Percentiles rank a stretch among this genome's conserved stretches.
These are phyloP conservation scores for Cremastinae sp. DNA, from an alignment of 2,888 invertebrate genomes.

Conservation along the genomic window DNA sequence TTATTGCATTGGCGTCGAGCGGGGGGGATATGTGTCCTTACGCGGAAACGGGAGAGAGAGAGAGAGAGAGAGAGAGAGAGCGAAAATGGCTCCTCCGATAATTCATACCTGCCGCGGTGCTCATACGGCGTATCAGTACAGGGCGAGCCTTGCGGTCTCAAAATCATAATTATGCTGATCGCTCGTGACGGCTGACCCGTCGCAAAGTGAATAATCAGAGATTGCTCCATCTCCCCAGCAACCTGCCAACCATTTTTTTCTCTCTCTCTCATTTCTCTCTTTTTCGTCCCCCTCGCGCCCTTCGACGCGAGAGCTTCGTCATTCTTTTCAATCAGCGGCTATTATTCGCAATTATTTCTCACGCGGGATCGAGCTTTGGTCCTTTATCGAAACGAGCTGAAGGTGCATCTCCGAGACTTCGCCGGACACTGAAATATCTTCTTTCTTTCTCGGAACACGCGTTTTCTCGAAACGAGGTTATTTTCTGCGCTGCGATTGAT, in stretches of 20 bases:
- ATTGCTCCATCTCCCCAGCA: slow-evolving; percentile 7
- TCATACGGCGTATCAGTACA: slow-evolving; percentile 4
- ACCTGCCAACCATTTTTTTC: neutral
- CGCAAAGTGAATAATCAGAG: slow-evolving; percentile 39
- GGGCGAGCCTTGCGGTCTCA: slow-evolving; percentile 53
- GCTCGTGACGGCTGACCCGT: slow-evolving; percentile 7
- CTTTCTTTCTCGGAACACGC: no score
- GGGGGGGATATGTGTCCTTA: slow-evolving; percentile 1
- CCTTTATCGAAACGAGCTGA: no score
- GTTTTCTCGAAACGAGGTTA: no score
- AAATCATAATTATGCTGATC: slow-evolving; percentile 56
- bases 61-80: no score
- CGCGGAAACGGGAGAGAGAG: slow-evolving; percentile 5
- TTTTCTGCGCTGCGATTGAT: no score
- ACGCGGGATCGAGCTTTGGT: no score
- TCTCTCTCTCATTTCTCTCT: slow-evolving; percentile 15
- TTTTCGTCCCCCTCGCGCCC: neutral
- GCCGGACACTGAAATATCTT: no score
- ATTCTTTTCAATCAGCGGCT: no score
- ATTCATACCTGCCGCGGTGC: slow-evolving; percentile 26
- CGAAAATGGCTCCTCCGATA: slow-evolving; percentile 11
- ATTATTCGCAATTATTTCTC: no score
- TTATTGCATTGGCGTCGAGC: slow-evolving; percentile 54
- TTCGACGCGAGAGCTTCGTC: neutral
- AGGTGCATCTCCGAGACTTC: no score